phyloP scores from a whole-genome alignment of 2,888 invertebrate species.

The Nemoura dubitans region DNA sequence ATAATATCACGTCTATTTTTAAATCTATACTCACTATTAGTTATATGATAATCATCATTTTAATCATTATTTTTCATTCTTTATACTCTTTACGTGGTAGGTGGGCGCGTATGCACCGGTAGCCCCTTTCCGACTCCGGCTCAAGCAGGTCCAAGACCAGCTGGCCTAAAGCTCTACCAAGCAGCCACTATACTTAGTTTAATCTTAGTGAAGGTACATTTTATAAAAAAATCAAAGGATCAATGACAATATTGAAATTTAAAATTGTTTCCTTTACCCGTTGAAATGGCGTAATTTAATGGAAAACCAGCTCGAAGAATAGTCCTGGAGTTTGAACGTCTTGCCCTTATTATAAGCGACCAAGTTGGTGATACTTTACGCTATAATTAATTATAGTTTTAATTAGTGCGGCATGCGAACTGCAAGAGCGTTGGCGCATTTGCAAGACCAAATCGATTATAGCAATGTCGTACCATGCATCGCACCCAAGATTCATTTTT shows the following conservation, averaged over 20 bases:
- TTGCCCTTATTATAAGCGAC: neutral
- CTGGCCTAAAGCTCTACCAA: neutral
- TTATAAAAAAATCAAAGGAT: neutral
- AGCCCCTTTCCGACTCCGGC: neutral
- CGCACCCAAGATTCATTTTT: neutral
- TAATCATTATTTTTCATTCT: conserved; percentile 12
- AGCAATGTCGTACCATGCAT: neutral
- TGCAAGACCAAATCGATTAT: neutral
- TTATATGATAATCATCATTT: conserved; percentile 4
- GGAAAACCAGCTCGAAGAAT: neutral
- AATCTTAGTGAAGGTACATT: neutral
- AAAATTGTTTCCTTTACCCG: neutral
- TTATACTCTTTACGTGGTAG: neutral
- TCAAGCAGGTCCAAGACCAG: neutral
- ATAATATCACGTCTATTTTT: conserved; percentile 25
- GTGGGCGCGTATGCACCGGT: neutral
- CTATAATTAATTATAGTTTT: neutral
- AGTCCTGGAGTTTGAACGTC: neutral
- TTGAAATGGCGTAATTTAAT: neutral
- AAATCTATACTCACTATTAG: neutral
- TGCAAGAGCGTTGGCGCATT: neutral
- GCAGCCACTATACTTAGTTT: neutral
- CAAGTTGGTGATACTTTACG: neutral
- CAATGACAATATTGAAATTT: neutral
- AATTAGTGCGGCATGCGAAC: neutral